Percentiles rank a stretch among this genome's conserved stretches.
These are phyloP conservation scores for Sebastes jordani DNA, from an alignment of 2,797 vertebrate genomes.

Conservation along the genomic window DNA sequence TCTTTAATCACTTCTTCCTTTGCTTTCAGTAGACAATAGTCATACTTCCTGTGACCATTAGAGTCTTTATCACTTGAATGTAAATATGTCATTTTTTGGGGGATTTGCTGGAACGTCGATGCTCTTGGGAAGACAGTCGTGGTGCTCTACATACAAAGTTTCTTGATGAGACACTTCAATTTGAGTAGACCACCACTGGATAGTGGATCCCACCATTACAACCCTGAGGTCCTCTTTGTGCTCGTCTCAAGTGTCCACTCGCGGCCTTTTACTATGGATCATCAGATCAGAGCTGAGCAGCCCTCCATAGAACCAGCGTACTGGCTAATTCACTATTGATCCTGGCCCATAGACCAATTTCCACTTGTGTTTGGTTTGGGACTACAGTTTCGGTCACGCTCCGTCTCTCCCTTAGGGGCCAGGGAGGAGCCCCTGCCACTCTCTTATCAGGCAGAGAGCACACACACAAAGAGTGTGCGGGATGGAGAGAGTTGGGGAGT, in stretches of 20 bases:
- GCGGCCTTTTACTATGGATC: slow-evolving; percentile 72
- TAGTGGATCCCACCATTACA: not conserved
- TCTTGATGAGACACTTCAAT: slow-evolving; percentile 5
- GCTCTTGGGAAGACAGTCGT: not conserved
- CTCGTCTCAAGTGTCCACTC: slow-evolving; percentile 57
- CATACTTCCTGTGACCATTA: not conserved
- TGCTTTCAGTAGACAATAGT: not conserved
- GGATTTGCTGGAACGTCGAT: not conserved
- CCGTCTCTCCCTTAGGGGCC: slow-evolving; percentile 68
- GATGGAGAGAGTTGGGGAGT: slow-evolving; percentile 51
- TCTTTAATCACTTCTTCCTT: not conserved
- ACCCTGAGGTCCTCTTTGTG: slow-evolving; percentile 35
- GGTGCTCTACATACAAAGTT: not conserved
- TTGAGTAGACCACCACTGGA: slow-evolving; percentile 23
- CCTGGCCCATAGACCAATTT: slow-evolving; percentile 77
- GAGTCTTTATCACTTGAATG: not conserved
- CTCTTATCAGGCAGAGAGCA: slow-evolving; percentile 74
- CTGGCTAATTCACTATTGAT: slow-evolving; percentile 89
- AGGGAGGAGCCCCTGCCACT: slow-evolving; percentile 68
- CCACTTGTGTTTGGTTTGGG: slow-evolving; percentile 80
- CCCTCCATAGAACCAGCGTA: slow-evolving; percentile 74
- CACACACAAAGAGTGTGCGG: slow-evolving; percentile 58
- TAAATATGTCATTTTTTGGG: not conserved
- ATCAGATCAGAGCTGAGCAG: slow-evolving; percentile 74
- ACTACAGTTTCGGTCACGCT: slow-evolving; percentile 81